phyloP scores from a whole-genome alignment of 1,140 invertebrate species.

The Cyphomyrmex costatus region DNA sequence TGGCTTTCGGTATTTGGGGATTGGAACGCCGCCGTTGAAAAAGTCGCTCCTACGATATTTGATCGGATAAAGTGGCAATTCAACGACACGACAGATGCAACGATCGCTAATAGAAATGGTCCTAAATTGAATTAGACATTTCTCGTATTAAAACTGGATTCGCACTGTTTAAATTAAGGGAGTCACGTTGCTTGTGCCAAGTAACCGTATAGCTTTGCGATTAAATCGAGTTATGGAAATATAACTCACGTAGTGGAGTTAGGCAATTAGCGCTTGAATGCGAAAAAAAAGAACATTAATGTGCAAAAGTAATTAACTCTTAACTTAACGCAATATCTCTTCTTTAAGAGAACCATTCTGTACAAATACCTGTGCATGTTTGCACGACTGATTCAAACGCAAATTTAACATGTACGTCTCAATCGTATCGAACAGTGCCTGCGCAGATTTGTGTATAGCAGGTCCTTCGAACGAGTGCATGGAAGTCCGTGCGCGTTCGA shows the following conservation, averaged over 20 bases:
- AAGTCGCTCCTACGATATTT: slow-evolving; percentile 29
- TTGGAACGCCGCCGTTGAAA: slow-evolving; percentile 1
- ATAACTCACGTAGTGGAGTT: neutral
- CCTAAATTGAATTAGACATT: neutral
- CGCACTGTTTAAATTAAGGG: neutral
- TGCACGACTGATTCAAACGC: neutral
- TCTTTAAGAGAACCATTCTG: neutral
- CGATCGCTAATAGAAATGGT: slow-evolving; percentile 33
- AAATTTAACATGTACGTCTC: slow-evolving; percentile 48
- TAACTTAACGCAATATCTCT: neutral
- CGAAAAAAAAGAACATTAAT: neutral
- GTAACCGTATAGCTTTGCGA: neutral
- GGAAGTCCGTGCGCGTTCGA: slow-evolving; percentile 35
- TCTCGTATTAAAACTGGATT: slow-evolving; percentile 12
- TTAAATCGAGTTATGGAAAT: slow-evolving; percentile 17
- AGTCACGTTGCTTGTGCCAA: neutral
- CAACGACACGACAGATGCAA: slow-evolving; percentile 14
- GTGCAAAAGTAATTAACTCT: slow-evolving; percentile 35
- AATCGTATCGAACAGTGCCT: slow-evolving; percentile 57
- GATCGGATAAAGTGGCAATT: neutral
- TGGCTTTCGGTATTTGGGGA: slow-evolving; percentile 33
- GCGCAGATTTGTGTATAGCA: slow-evolving; percentile 44
- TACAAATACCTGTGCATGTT: slow-evolving; percentile 5
- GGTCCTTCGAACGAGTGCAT: slow-evolving; percentile 49
- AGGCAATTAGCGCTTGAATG: neutral